phyloP scores from a whole-genome alignment of 2,797 vertebrate genomes.

The Megaceryle alcyon region DNA sequence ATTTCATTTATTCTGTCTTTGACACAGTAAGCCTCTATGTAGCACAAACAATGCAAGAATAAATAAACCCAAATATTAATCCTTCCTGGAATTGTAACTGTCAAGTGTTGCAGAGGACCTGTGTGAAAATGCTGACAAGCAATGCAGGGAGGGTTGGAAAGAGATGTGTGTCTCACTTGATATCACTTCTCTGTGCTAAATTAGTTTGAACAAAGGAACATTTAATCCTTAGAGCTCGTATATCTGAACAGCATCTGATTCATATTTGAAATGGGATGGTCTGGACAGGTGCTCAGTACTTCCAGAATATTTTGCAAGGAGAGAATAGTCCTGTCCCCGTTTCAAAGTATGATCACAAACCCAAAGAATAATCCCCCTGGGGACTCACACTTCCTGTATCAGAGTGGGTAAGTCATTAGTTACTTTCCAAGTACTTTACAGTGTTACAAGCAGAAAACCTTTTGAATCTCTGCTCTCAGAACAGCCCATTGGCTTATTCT shows the following conservation, averaged over 20 bases:
- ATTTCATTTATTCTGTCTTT: background rate
- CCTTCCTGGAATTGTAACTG: background rate
- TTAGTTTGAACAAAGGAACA: background rate
- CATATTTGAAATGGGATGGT: background rate
- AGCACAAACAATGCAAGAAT: background rate
- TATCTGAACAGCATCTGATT: background rate
- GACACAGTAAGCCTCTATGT: background rate
- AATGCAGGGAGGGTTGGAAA: background rate
- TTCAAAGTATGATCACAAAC: background rate
- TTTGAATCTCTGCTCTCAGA: background rate
- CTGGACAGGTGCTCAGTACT: background rate
- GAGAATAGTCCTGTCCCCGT: background rate
- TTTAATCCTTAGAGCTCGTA: background rate
- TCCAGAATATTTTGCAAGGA: background rate
- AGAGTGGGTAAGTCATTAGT: background rate
- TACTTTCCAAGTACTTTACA: background rate
- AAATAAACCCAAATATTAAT: constrained; percentile 19
- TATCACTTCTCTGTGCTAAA: background rate
- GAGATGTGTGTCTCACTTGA: background rate
- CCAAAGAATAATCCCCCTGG: background rate
- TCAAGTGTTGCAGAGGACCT: background rate
- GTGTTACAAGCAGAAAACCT: background rate
- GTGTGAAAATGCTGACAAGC: background rate
- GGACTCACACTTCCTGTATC: background rate
- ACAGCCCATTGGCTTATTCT: fast-evolving